These are phyloP conservation scores for Brachionus manjavacas DNA, from an alignment of 1,140 invertebrate genomes.

Conservation along the genomic window DNA sequence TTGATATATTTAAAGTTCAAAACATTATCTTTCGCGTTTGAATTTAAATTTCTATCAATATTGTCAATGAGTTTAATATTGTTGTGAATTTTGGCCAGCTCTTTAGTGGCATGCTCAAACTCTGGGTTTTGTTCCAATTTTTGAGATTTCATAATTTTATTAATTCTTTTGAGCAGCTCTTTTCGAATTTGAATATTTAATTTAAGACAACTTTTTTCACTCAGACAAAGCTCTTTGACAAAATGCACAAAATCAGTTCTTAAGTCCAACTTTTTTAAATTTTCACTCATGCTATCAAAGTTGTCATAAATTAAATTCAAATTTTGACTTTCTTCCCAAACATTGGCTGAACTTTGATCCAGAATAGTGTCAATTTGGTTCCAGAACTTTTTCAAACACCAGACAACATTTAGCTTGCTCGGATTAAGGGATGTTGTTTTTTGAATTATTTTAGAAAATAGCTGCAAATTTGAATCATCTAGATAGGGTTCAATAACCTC, in stretches of 20 bases:
- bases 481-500: conserved; percentile 18
- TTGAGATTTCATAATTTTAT: not conserved
- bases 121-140: conserved; percentile 2
- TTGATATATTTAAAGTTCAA: not conserved
- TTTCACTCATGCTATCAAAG: conserved; percentile 22
- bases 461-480: conserved; percentile 15
- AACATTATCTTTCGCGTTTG: not conserved
- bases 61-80: conserved; percentile 11
- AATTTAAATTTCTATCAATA: not conserved
- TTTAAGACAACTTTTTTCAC: conserved; percentile 8
- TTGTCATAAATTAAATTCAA: not conserved
- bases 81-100: conserved; percentile 32
- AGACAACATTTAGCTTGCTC: conserved; percentile 2
- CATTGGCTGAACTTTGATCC: not conserved
- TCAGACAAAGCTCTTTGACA: conserved; percentile 15
- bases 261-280: conserved; percentile 29
- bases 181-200: not conserved
- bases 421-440: conserved; percentile 15
- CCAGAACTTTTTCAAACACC: conserved; percentile 42
- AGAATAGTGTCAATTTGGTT: not conserved
- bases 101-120: not conserved
- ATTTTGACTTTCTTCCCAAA: conserved; percentile 13
- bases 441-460: conserved; percentile 33
- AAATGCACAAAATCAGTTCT: not conserved
- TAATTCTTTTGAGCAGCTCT: not conserved